Conservation (phyloP, 2,797 vertebrate genomes). For the Cossypha caffra region DNA sequence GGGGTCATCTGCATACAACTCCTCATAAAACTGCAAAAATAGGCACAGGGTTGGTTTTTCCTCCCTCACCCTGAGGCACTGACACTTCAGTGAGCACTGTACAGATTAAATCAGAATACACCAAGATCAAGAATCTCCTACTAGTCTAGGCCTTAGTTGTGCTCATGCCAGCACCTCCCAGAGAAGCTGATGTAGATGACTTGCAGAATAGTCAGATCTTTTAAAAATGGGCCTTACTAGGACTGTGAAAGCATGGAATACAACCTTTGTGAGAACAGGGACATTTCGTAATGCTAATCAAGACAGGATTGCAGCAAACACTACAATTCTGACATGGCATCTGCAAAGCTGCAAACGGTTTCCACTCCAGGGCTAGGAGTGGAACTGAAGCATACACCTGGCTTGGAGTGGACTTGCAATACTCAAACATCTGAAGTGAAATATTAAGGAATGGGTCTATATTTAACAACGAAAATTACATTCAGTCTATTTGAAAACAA, state of each 20-base stretch:
- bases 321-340: background rate
- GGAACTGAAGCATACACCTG: background rate
- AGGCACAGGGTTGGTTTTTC: slow-evolving; percentile 75
- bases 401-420: background rate
- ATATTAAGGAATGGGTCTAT: background rate
- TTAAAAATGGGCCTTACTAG: background rate
- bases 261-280: background rate
- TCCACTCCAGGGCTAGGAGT: background rate
- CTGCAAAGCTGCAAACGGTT: background rate
- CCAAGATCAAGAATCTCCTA: background rate
- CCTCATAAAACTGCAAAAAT: slow-evolving; percentile 91
- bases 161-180: background rate
- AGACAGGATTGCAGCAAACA: background rate
- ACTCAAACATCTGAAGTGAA: background rate
- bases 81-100: slow-evolving; percentile 24
- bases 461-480: slow-evolving; percentile 33
- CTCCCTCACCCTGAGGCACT: slow-evolving; percentile 13
- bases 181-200: background rate
- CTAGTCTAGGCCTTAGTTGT: background rate
- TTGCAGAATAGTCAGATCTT: background rate
- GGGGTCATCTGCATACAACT: slow-evolving; percentile 91
- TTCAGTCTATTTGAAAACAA: slow-evolving; percentile 4
- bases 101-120: slow-evolving; percentile 23
- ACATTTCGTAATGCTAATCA: background rate
- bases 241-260: background rate